Base-by-base conservation (phyloP, 2,113 vertebrate species). In the Hemibates koningsi region DNA sequence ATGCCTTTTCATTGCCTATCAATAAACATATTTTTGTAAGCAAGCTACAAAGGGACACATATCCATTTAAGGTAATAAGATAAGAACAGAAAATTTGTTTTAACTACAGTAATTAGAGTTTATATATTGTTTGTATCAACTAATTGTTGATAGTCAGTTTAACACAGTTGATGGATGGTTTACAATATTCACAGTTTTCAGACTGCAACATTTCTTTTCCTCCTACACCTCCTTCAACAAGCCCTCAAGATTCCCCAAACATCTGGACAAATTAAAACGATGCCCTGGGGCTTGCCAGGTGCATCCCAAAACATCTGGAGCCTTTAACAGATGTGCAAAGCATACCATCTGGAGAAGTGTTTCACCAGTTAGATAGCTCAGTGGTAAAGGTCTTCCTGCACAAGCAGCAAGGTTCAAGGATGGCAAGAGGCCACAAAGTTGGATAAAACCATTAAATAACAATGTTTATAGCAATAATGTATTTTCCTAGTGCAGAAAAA, bases 301-400 rank as follows among this genome's bases (percentile, higher is more conserved):
- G 92, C 83, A 84, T 91, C 83, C 85, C 80, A 93, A 94, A 94
- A 95, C 95, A 96, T 95, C 93, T 96, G 94, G 89, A 93, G 34
- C 79, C 82, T 89, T 85, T 50, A 88, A 84, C 91, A 94, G 93
- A 91, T 88, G 92, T 87, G 82, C 73, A 38, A 85, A 71, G 48
- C 56, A 50, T 29, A 50, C 52, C 45, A 89, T 92, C 91, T 93
- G 93, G 88, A 86, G 81, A 93, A 91, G 86, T 87, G 91, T 89
- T 88, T 85, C 27, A 68, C 84, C 87, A 91, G 91, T 90, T 88
- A 80, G 89, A 90, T 87, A 12, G 27, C 86, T 90, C 79, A 34
- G 88, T 36, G 76, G 89, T 76, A 78, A 79, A 86, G 66, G 79
- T 87, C 86, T 38, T 90, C 71, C 88, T 78, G 7, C 34, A 81